These are phyloP conservation scores for Wiebesia pumilae DNA, from an alignment of 1,140 invertebrate species.

Conservation along the genomic window DNA sequence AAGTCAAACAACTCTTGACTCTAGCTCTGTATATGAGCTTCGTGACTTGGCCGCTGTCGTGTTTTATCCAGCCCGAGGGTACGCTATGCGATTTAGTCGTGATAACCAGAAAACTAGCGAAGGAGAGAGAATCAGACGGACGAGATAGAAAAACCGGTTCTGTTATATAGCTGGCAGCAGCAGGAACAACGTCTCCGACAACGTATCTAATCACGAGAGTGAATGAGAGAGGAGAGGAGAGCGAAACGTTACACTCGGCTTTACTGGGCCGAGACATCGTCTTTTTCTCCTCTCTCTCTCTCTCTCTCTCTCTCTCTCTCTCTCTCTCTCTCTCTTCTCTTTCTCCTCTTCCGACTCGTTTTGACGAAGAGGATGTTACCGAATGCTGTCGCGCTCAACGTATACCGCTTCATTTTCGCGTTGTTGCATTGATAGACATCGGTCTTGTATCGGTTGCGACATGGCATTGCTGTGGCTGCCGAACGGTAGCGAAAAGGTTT, in stretches of 20 bases:
- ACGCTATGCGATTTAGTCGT: neutral
- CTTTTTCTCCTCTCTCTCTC: neutral
- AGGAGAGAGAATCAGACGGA: neutral
- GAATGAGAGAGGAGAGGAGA: neutral
- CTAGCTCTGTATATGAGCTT: neutral
- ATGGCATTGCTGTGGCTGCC: neutral
- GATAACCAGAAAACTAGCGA: neutral
- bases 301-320: neutral
- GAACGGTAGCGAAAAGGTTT: neutral
- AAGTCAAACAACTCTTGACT: slow-evolving; percentile 56
- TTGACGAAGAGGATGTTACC: neutral
- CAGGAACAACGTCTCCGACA: slow-evolving; percentile 26
- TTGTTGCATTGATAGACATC: slow-evolving; percentile 12
- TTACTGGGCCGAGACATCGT: slow-evolving; percentile 35
- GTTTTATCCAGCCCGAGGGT: slow-evolving; percentile 2
- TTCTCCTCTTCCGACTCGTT: neutral
- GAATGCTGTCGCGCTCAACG: neutral
- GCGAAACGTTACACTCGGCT: slow-evolving; percentile 33
- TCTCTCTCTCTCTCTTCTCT: neutral
- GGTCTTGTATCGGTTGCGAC: slow-evolving; percentile 19
- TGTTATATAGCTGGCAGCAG: neutral
- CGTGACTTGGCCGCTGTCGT: slow-evolving; percentile 26
- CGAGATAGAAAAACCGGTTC: slow-evolving; percentile 59
- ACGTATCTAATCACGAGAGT: slow-evolving; percentile 60
- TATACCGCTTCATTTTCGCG: slow-evolving; percentile 20